Conservation (phyloP, 1,140 invertebrate genomes). For the Glossosoma conforme region DNA sequence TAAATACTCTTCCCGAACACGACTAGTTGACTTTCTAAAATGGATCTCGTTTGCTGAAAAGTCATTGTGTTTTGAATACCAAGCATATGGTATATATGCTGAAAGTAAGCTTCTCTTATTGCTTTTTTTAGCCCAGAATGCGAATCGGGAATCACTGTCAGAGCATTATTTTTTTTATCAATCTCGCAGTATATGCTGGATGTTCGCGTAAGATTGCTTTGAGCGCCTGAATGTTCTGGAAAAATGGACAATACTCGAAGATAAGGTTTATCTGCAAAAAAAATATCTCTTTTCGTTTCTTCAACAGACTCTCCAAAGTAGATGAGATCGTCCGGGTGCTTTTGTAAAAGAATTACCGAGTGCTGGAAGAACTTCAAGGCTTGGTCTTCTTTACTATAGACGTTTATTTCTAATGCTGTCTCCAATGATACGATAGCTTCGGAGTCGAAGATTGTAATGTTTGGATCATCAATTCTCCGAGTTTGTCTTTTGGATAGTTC, state of each 20-base stretch:
- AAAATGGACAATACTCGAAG: slow-evolving; percentile 72
- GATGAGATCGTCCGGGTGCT: slow-evolving; percentile 87
- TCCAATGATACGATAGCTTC: slow-evolving; percentile 82
- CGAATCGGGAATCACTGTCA: slow-evolving; percentile 75
- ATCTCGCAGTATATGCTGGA: slow-evolving; percentile 78
- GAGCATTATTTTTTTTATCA: slow-evolving; percentile 77
- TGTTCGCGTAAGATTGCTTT: slow-evolving; percentile 78
- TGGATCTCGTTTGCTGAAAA: slow-evolving; percentile 84
- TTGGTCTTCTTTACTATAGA: slow-evolving; percentile 76
- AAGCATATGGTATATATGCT: slow-evolving; percentile 96
- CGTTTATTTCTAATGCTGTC: slow-evolving; percentile 78
- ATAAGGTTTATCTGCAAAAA: slow-evolving; percentile 88
- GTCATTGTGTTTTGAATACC: slow-evolving; percentile 98
- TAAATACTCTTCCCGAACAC: slow-evolving; percentile 91
- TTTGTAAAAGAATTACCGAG: slow-evolving; percentile 82
- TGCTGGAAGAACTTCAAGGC: slow-evolving; percentile 86
- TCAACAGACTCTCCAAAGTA: slow-evolving; percentile 93
- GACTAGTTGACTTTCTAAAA: slow-evolving; percentile 89
- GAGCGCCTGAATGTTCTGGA: slow-evolving; percentile 75
- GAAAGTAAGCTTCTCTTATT: slow-evolving; percentile 92
- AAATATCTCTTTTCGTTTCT: slow-evolving; percentile 76
- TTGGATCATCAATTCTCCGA: slow-evolving; percentile 4
- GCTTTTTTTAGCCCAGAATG: slow-evolving; percentile 75
- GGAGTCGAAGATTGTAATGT: slow-evolving; percentile 23
- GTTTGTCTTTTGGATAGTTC: slow-evolving; percentile 10